Evolutionary conservation across 2,888 invertebrate species (phyloP), one percentile per base, ranked within the genome.

Genomic region (Coleophora flavipennella): DNA sequence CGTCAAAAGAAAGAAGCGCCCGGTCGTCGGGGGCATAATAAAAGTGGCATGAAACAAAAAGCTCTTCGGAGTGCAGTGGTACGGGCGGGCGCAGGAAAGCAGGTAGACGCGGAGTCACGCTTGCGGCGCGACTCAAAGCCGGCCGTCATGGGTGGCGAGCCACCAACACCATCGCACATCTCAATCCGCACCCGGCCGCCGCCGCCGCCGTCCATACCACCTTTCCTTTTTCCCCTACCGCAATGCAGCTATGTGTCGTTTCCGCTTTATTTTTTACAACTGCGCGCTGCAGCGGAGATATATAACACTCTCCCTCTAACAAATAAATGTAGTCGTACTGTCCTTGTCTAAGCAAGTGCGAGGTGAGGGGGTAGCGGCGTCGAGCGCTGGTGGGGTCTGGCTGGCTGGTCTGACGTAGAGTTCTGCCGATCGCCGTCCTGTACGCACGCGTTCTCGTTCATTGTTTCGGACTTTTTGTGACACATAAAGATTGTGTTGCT

Each of bases 141-240:
- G 60, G 67, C 71, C 83, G 78, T 75, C 84, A 77, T 83, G 85
- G 84, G 84, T 84, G 85, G 83, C 83, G 70, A 75, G 81, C 79
- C 77, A 74, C 76, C 81, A 71, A 77, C 85, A 79, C 80, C 79
- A 74, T 76, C 73, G 78, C 83, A 83, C 83, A 79, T 83, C 84
- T 81, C 83, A 85, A 85, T 85, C 85, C 83, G 80, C 81, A 73
- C 79, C 77, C 74, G 77, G 71, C 73, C 67, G 20, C 20, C 20
- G 20, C 20, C 20, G 20, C 20, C 20, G 74, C 76, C 73, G 67
- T 63, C 76, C 77, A 78, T 76, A 68, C 79, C 74, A 72, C 83
- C 75, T 80, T 80, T 80, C 79, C 81, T 79, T 79, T 79, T 77
- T 77, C 76, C 76, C 79, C 77, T 79, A 81, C 80, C 84, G 75